Evolutionary conservation across 2,797 vertebrate species (phyloP).

Genomic region (Gouania willdenowi): DNA sequence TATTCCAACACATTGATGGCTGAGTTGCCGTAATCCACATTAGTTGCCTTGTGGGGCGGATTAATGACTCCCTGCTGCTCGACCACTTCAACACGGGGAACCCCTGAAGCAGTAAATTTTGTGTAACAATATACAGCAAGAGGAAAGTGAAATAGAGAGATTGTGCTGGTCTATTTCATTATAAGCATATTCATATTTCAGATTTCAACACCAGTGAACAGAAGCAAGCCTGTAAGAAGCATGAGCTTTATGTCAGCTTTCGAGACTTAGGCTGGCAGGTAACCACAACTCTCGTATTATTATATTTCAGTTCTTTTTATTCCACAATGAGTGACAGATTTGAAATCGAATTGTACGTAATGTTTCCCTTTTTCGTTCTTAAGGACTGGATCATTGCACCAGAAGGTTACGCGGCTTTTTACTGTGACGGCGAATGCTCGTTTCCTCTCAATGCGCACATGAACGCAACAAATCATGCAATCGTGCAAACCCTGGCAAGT

Average conservation of each 20-base stretch:
- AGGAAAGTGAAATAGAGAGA: background rate
- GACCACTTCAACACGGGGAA: background rate
- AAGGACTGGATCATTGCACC: constrained; percentile 99
- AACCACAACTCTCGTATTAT: too few species aligned
- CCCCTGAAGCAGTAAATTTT: background rate
- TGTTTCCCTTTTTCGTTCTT: constrained; percentile 1
- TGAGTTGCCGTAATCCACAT: background rate
- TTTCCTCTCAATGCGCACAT: constrained; percentile 99
- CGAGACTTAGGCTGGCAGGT: constrained; percentile 99
- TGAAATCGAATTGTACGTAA: too few species aligned
- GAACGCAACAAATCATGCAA: constrained; percentile 99
- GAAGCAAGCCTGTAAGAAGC: constrained; percentile 98
- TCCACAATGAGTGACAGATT: background rate
- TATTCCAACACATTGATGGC: background rate
- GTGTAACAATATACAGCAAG: background rate
- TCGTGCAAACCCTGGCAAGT: constrained; percentile 96
- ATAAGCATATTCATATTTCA: constrained; percentile 40
- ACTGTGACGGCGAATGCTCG: constrained; percentile 97
- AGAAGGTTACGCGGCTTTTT: constrained; percentile 97
- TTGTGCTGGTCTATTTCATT: background rate
- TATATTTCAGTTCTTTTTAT: background rate
- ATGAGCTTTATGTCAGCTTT: constrained; percentile 98
- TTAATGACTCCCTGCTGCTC: background rate
- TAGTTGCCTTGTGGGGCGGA: background rate
- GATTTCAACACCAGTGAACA: constrained; percentile 97